phyloP scores from a whole-genome alignment of 2,797 vertebrate species.

The Chelon labrosus region DNA sequence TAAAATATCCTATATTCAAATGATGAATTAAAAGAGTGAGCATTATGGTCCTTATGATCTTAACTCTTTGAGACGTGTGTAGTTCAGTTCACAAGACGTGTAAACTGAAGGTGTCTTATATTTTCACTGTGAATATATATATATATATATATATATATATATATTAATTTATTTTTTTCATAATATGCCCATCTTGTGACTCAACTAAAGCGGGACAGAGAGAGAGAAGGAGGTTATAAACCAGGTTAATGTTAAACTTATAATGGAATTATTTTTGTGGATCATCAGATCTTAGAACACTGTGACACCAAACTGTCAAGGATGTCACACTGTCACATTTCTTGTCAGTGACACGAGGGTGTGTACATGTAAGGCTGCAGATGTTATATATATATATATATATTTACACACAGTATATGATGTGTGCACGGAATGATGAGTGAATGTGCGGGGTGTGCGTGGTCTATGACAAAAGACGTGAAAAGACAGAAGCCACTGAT shows the following conservation, averaged over 20 bases:
- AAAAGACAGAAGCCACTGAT: slow-evolving; percentile 68
- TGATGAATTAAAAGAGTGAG: slow-evolving; percentile 7
- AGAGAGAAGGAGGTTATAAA: slow-evolving; percentile 77
- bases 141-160: no score
- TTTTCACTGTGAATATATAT: slow-evolving; percentile 7
- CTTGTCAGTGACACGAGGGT: slow-evolving; percentile 64
- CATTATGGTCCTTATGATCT: not conserved
- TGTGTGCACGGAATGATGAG: slow-evolving; percentile 10
- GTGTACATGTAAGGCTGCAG: slow-evolving; percentile 55
- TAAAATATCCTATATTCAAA: not conserved
- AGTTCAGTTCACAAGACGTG: slow-evolving; percentile 11
- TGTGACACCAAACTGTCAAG: slow-evolving; percentile 90
- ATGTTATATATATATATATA: slow-evolving; percentile 44
- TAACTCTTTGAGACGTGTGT: slow-evolving; percentile 13
- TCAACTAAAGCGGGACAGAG: slow-evolving; percentile 72
- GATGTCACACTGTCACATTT: slow-evolving; percentile 85
- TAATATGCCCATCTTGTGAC: slow-evolving; percentile 23
- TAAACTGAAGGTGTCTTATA: slow-evolving; percentile 7
- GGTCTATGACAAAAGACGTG: slow-evolving; percentile 29
- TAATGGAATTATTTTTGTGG: slow-evolving; percentile 78
- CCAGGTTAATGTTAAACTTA: slow-evolving; percentile 80
- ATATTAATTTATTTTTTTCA: not conserved
- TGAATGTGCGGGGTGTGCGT: slow-evolving; percentile 7
- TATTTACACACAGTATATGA: no score
- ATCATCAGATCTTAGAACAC: slow-evolving; percentile 76